phyloP scores from a whole-genome alignment of 1,140 invertebrate species.

The Trichoplusia ni region DNA sequence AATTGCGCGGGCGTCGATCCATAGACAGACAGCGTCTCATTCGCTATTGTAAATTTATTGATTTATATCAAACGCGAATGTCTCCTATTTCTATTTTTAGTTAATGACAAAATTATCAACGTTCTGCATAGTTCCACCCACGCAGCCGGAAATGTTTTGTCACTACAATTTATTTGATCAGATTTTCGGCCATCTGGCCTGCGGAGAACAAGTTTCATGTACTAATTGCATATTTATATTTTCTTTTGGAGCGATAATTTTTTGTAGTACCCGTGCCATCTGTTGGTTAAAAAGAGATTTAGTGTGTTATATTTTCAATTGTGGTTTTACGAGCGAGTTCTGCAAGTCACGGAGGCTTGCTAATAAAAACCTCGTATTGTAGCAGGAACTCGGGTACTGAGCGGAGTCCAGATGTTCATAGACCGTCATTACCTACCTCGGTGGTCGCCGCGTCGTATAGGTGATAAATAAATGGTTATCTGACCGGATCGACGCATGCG shows the following conservation, averaged over 20 bases:
- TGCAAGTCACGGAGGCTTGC: constrained; percentile 2
- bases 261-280: not conserved
- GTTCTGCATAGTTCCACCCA: constrained; percentile 17
- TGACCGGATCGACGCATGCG: constrained; percentile 33
- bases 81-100: constrained; percentile 11
- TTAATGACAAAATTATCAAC: constrained; percentile 20
- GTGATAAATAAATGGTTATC: constrained; percentile 55
- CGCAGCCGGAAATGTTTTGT: constrained; percentile 24
- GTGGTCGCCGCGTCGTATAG: constrained; percentile 36
- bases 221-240: constrained; percentile 16
- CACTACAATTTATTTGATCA: constrained; percentile 12
- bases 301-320: constrained; percentile 2
- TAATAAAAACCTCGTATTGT: not conserved
- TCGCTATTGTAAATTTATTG: constrained; percentile 4
- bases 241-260: constrained; percentile 1
- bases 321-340: not conserved
- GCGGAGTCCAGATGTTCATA: constrained; percentile 14
- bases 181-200: constrained; percentile 16
- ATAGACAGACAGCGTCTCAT: constrained; percentile 13
- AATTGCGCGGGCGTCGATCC: constrained; percentile 31
- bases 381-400: constrained; percentile 12
- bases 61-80: not conserved
- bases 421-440: constrained; percentile 29
- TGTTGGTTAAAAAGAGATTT: constrained; percentile 19
- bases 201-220: constrained; percentile 20